These are phyloP conservation scores for Vimba vimba DNA, from an alignment of 2,113 vertebrate genomes.

Conservation along the genomic window DNA sequence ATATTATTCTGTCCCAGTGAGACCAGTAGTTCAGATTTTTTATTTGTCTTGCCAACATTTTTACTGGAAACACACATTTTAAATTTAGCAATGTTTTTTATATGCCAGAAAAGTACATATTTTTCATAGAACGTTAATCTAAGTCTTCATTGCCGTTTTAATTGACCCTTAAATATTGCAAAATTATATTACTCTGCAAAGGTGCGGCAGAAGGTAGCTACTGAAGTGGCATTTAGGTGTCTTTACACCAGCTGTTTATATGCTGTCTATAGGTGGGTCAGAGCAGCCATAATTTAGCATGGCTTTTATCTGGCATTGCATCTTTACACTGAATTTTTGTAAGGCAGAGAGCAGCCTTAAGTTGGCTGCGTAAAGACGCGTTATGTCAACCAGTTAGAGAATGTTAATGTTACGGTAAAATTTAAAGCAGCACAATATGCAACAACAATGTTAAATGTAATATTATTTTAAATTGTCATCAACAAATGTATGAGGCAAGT, in stretches of 20 bases:
- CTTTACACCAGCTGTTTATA: too few species aligned
- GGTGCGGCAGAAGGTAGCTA: background rate
- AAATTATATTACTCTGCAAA: background rate
- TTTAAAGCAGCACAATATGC: background rate
- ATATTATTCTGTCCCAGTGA: background rate
- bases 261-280: background rate
- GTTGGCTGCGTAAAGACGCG: background rate
- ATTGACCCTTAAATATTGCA: background rate
- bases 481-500: background rate
- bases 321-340: background rate
- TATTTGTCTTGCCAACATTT: background rate
- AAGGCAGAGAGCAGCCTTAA: background rate
- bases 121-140: background rate
- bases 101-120: background rate
- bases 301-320: background rate
- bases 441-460: background rate
- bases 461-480: background rate
- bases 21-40: background rate
- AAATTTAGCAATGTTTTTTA: background rate
- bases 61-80: background rate
- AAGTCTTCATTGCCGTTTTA: background rate
- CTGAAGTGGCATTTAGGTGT: background rate
- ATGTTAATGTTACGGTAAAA: background rate
- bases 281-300: background rate
- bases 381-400: background rate